These are phyloP conservation scores for Mylabris sibirica DNA, from an alignment of 2,888 invertebrate species.

Conservation along the genomic window DNA sequence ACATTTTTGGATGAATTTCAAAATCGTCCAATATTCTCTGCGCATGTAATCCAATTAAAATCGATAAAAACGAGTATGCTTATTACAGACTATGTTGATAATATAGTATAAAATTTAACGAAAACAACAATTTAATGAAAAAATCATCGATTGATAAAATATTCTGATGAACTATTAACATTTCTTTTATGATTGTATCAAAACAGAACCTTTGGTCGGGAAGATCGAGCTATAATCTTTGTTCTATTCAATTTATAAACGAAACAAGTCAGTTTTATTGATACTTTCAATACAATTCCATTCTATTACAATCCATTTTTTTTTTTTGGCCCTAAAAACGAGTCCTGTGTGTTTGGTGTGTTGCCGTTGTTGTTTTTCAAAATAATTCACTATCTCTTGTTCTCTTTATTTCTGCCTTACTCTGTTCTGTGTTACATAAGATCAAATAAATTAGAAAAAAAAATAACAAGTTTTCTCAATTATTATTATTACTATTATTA, in stretches of 20 bases:
- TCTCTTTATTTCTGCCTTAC: background rate
- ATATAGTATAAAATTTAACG: no score
- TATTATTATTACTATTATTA: background rate
- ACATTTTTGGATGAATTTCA: background rate
- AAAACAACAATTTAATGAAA: background rate
- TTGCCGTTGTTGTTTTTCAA: background rate
- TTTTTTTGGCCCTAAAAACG: no score
- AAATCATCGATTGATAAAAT: background rate
- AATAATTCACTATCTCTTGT: background rate
- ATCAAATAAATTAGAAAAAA: background rate
- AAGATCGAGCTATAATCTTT: background rate
- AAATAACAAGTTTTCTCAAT: background rate
- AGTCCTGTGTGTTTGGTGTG: background rate
- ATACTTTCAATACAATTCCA: background rate
- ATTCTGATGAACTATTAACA: constrained; percentile 7
- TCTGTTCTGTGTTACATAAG: background rate
- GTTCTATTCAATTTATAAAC: background rate
- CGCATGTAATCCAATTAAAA: background rate
- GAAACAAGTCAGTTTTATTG: background rate
- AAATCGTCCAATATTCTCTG: background rate
- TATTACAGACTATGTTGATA: background rate
- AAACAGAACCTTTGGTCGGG: background rate
- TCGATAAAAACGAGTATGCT: background rate
- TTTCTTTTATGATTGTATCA: background rate
- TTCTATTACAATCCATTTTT: background rate